Evolutionary conservation across 2,113 vertebrate species (phyloP).

Genomic region (Phalacrocorax pelagicus): DNA sequence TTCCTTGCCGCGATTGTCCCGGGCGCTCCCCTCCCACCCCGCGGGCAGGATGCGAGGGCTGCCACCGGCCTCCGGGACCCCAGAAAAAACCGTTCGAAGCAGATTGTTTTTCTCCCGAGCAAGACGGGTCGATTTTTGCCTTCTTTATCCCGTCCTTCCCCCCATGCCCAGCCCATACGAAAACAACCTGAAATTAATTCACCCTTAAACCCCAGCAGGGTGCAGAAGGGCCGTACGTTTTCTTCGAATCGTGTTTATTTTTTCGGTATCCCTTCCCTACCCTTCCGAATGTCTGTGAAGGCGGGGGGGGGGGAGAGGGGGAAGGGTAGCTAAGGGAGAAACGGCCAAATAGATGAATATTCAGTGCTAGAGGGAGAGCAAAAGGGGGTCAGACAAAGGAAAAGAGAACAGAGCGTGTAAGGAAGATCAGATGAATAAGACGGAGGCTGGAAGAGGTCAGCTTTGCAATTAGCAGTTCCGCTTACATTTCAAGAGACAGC

Average conservation of each 20-base stretch:
- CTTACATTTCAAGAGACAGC: slow-evolving; percentile 65
- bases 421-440: slow-evolving; percentile 52
- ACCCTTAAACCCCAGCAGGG: background rate
- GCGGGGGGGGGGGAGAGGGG: background rate
- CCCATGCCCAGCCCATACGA: background rate
- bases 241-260: background rate
- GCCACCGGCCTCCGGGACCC: background rate
- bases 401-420: slow-evolving; percentile 26
- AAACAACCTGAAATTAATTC: background rate
- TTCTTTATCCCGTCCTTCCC: background rate
- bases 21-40: background rate
- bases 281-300: background rate
- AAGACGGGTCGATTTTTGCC: background rate
- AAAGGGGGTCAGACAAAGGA: slow-evolving; percentile 44
- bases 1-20: background rate
- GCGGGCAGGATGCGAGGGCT: background rate
- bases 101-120: background rate
- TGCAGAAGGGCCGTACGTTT: background rate
- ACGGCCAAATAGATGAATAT: slow-evolving; percentile 35
- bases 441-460: slow-evolving; percentile 68
- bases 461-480: slow-evolving; percentile 68
- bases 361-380: background rate
- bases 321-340: background rate
- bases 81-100: background rate
- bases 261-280: background rate